A percentile compares a stretch with the other conserved stretches of the same genome.
phyloP scores from a whole-genome alignment of 2,797 vertebrate species.

The Vespertilio murinus region DNA sequence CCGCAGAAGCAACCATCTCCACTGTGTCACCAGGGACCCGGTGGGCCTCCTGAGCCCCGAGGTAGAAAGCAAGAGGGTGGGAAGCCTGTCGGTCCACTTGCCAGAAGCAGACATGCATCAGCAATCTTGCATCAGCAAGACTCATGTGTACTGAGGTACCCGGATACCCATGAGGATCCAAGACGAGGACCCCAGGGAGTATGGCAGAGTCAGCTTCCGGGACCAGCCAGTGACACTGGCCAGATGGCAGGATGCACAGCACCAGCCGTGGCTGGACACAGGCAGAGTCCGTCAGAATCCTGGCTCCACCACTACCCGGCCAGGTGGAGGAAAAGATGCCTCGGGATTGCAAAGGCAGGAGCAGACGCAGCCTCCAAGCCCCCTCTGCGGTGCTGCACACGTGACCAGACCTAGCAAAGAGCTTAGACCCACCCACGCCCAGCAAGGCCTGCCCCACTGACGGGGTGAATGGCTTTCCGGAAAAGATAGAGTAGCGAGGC shows the following conservation, averaged over 20 bases:
- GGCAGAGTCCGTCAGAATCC: background rate
- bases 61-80: background rate
- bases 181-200: background rate
- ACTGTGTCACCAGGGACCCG: background rate
- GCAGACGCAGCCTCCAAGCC: background rate
- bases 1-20: background rate
- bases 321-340: background rate
- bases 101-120: background rate
- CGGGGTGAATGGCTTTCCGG: accelerated
- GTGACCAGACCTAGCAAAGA: background rate
- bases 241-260: background rate
- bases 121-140: background rate
- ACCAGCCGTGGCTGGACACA: background rate
- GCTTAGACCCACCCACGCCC: background rate
- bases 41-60: background rate
- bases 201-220: background rate
- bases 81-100: background rate
- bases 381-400: background rate
- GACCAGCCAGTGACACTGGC: background rate
- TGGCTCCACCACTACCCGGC: background rate
- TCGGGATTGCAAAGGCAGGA: background rate
- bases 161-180: background rate
- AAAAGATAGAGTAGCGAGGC: background rate
- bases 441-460: accelerated
- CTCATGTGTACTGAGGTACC: background rate